Conservation (phyloP, 23 tunicate genomes). For the Halocynthia roretzi region DNA sequence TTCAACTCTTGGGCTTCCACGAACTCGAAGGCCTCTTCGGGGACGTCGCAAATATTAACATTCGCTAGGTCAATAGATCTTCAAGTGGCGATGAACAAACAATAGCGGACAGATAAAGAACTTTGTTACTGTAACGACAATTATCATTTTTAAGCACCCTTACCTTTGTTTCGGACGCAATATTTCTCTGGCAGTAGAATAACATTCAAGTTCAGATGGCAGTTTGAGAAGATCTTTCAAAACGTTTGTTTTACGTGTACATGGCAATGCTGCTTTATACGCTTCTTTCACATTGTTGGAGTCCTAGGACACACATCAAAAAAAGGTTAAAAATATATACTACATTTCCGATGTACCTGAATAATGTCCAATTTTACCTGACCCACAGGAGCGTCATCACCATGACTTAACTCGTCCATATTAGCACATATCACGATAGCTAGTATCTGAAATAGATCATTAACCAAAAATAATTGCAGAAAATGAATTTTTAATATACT, state of each 20-base stretch:
- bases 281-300: too few species aligned
- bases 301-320: too few species aligned
- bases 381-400: too few species aligned
- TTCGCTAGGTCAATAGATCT: constrained; percentile 62
- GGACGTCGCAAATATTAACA: constrained; percentile 41
- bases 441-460: too few species aligned
- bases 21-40: constrained; percentile 66
- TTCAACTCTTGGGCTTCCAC: constrained; percentile 71
- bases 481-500: too few species aligned
- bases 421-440: too few species aligned
- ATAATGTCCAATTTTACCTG: too few species aligned
- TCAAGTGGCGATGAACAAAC: neutral
- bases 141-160: neutral
- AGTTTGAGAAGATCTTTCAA: constrained; percentile 64
- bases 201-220: constrained; percentile 32
- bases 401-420: too few species aligned
- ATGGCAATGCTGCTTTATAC: too few species aligned
- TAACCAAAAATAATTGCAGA: too few species aligned
- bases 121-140: neutral
- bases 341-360: too few species aligned
- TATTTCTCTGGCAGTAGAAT: constrained; percentile 56
- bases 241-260: neutral
- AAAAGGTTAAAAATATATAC: too few species aligned
- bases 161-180: constrained; percentile 48
- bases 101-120: neutral